Evolutionary conservation across 2,113 vertebrate genomes (phyloP), one percentile per base, ranked within the genome.

Genomic region (Ploceus nigricollis): DNA sequence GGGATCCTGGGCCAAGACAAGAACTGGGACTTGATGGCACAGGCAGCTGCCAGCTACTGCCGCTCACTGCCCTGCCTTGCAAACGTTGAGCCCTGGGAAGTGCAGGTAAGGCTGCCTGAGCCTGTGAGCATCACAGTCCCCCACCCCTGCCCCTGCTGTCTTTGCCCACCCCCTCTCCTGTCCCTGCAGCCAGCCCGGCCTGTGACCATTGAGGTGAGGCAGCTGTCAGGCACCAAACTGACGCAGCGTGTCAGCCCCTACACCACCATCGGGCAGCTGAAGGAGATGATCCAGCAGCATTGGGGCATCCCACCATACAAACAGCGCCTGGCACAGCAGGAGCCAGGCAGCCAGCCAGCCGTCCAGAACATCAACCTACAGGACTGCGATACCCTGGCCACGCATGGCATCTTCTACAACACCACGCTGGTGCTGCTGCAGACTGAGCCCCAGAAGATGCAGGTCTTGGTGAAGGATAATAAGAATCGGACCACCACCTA

Each of bases 1-100:
- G 96, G 95, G 7, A 96, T 96, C 76, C 86, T 96, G 60, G 94
- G 96, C 35, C 92, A 90, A 80, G 16, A 3, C 35, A 86, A 80
- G 51, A 1, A 57, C 5, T 97, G 96, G 96, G 2, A 13, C 5
- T 50, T 90, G 63, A 22, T 94, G 64, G 92, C 88, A 0, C 3
- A 0, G 22, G 54, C 7, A 82, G 96, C 95, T 63, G 17, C 16
- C 30, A 1, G 0, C 0, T 2, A 0, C 5, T 4, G 76, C 51
- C 0, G 0, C 17, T 69, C 2, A 1, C 68, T 96, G 56, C 86
- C 24, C 64, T 96, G 63, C 0, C 4, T 97, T 39, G 3, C 1
- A 2, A 1, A 8, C 0, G 20, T 6, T 39, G 28, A 3, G 64
- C 21, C 90, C 73, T 97, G 96, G 95, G 0, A 30, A 3, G 95